Evolutionary conservation across 2,888 invertebrate species (phyloP), one percentile per base, ranked within the genome.

Genomic region (Scotopteryx bipunctaria): DNA sequence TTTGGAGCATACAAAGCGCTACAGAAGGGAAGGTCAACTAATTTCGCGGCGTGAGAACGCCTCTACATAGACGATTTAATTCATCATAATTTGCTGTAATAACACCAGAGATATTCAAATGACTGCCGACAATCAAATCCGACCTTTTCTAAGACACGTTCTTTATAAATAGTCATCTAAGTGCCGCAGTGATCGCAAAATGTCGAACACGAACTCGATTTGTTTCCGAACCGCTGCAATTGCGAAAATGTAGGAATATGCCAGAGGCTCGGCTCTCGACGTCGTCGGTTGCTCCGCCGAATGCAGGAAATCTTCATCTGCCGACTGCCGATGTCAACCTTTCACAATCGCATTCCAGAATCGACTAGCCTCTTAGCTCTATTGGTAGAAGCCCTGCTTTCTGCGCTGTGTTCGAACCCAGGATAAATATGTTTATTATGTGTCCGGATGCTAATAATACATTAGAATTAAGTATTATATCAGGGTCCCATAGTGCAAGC

Each of bases 61-160:
- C 76, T 76, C 74, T 79, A 79, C 79, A 72, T 81, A 80, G 80
- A 81, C 78, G 79, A 82, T 81, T 87, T 87, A 85, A 88, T 87
- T 84, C 81, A 80, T 87, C 82, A 81, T 87, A 87, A 88, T 90
- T 88, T 85, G 78, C 77, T 77, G 75, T 87, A 88, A 87, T 87
- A 86, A 85, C 84, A 82, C 79, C 69, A 81, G 79, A 81, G 73
- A 86, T 87, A 88, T 89, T 87, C 83, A 89, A 89, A 89, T 86
- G 82, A 84, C 86, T 84, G 81, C 77, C 82, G 75, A 86, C 85
- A 88, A 90, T 89, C 89, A 89, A 85, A 88, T 86, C 71, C 87
- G 86, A 90, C 90, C 89, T 90, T 90, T 89, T 81, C 83, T 78
- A 72, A 86, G 83, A 86, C 86, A 89, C 86, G 86, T 86, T 87